phyloP scores from a whole-genome alignment of 2,113 vertebrate genomes.

The Erythrocercus mccallii region DNA sequence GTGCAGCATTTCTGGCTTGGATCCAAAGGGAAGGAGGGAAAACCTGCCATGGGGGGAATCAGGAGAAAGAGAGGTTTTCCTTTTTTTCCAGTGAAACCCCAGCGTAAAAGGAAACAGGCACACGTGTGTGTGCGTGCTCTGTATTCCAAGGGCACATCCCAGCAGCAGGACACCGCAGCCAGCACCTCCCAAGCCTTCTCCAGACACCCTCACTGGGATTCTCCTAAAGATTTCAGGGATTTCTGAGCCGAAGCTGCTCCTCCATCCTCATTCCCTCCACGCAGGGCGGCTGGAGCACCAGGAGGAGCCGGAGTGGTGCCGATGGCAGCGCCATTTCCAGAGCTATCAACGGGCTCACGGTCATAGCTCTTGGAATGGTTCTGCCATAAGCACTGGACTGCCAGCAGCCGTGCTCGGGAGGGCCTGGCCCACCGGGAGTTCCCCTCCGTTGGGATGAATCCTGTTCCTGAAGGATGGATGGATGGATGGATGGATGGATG shows the following conservation, averaged over 20 bases:
- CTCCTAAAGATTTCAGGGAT: neutral
- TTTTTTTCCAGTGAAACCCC: neutral
- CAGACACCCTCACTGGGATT: neutral
- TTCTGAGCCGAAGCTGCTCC: fast-evolving
- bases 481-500: no score
- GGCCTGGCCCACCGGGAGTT: conserved; percentile 31
- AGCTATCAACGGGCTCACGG: conserved; percentile 84
- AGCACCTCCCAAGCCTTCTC: neutral
- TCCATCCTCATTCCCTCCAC: neutral
- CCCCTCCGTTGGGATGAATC: neutral
- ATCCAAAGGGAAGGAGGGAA: neutral
- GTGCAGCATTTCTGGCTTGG: neutral
- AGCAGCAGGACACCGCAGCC: neutral
- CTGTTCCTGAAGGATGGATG: neutral
- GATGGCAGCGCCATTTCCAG: conserved; percentile 91
- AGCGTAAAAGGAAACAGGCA: neutral
- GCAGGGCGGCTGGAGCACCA: neutral
- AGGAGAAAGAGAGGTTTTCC: neutral
- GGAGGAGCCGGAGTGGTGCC: conserved; percentile 71
- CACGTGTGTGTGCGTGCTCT: fast-evolving
- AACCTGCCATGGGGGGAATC: neutral
- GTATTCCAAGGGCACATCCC: neutral
- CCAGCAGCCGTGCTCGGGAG: conserved; percentile 44
- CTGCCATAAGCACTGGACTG: conserved; percentile 83
- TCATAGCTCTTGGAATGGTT: conserved; percentile 98